Evolutionary conservation across 2,113 vertebrate species (phyloP), one percentile per base, ranked within the genome.

Genomic region (Shinisaurus crocodilurus): DNA sequence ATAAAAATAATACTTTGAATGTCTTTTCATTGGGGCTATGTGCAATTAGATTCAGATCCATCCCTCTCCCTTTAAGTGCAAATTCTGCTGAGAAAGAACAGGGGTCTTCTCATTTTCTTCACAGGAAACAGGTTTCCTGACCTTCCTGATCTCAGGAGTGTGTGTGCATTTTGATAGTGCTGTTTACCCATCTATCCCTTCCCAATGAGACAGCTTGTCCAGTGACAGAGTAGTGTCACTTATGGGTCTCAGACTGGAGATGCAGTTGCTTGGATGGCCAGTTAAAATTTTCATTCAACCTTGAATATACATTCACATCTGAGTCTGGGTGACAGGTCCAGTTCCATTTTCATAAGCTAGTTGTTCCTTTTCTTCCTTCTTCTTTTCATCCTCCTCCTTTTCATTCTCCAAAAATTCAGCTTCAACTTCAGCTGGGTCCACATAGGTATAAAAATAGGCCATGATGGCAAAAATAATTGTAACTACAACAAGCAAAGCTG

Each of bases 361-460:
- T 88, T 20, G 12, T 2, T 92, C 50, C n/a, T 94, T 86, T 86
- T 96, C 90, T 5, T 65, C 45, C n/a, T 80, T 32, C 7, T 97
- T 94, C 81, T 93, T 91, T 6, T 97, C 96, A 6, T 97, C 95
- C 13, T 86, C 95, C 34, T 97, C 94, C 80, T 94, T 88, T 3
- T 97, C 96, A 5, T 97, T 95, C 15, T 85, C 95, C 50, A 91
- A 95, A 40, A 99, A 97, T 86, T 98, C 95, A 6, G 98, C 98
- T 94, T 99, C 99, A 20, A 98, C 94, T 93, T 98, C 98, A 10
- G 92, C 90, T 32, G 99, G 99, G 92, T 99, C 98, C 34, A 97
- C 77, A 88, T 99, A 99, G 9, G 98, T 99, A 84, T 99, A 99
- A 97, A 98, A 99, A 86, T 96, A 95, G 6, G 98, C 98, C 98